These are phyloP conservation scores for Festucalex cinctus DNA, from an alignment of 2,113 vertebrate species.

Conservation along the genomic window DNA sequence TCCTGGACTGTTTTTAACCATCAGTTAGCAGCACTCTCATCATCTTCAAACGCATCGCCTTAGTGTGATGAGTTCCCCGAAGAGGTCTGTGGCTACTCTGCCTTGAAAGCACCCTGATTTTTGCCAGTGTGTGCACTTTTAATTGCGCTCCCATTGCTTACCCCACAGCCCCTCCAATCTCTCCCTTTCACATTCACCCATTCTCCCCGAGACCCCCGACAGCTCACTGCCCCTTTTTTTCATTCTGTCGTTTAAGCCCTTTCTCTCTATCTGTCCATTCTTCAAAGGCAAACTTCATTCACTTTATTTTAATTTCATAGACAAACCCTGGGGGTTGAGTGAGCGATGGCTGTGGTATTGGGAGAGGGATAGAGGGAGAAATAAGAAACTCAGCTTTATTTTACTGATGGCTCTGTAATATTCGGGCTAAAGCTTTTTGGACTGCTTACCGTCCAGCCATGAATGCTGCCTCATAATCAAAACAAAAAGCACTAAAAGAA, in stretches of 20 bases:
- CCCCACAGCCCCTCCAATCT: conserved; percentile 61
- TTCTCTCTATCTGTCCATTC: conserved; percentile 72
- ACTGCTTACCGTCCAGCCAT: conserved; percentile 48
- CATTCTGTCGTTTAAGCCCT: conserved; percentile 60
- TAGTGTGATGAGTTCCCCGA: conserved; percentile 70
- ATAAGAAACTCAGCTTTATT: conserved; percentile 62
- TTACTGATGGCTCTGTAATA: conserved; percentile 53
- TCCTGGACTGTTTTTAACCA: conserved; percentile 60
- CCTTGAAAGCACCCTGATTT: conserved; percentile 72
- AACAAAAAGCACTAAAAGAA: conserved; percentile 43
- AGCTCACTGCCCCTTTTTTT: conserved; percentile 48
- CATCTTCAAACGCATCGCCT: conserved; percentile 68
- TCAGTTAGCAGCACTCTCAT: conserved; percentile 53
- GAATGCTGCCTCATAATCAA: conserved; percentile 51
- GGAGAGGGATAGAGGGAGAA: conserved; percentile 44
- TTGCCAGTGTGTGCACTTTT: conserved; percentile 79
- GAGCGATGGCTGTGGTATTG: conserved; percentile 48
- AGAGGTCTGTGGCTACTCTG: conserved; percentile 65
- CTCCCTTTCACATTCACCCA: conserved; percentile 37
- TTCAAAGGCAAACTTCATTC: conserved; percentile 77
- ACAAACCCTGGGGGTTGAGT: conserved; percentile 65
- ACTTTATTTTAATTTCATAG: conserved; percentile 78
- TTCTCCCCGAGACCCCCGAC: conserved; percentile 43
- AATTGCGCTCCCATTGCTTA: conserved; percentile 74
- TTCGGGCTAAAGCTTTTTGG: conserved; percentile 59